phyloP scores from a whole-genome alignment of 2,888 invertebrate genomes.

The Tachina fera region DNA sequence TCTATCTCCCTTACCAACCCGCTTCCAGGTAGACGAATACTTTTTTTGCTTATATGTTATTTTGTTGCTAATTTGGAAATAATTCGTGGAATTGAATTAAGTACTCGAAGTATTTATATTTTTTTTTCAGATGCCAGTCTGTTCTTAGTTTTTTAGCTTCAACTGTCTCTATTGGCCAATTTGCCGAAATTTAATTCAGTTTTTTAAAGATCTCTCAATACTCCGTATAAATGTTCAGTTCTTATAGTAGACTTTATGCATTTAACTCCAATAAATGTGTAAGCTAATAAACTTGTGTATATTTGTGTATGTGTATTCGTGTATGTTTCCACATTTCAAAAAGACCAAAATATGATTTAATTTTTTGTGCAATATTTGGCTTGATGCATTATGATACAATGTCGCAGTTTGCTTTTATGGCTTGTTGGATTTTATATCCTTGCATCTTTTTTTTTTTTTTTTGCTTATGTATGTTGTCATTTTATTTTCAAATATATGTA shows the following conservation, averaged over 20 bases:
- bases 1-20: too few relatives aligned
- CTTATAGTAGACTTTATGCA: not conserved
- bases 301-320: too few relatives aligned
- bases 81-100: too few relatives aligned
- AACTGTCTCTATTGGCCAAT: too few relatives aligned
- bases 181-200: too few relatives aligned
- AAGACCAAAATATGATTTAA: slow-evolving; percentile 26
- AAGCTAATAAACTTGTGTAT: not conserved
- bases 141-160: too few relatives aligned
- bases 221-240: not conserved
- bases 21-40: too few relatives aligned
- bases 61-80: too few relatives aligned
- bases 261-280: slow-evolving; percentile 1
- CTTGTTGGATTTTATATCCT: slow-evolving; percentile 23
- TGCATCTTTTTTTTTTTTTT: not conserved
- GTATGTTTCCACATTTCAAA: not conserved
- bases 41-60: too few relatives aligned
- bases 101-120: too few relatives aligned
- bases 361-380: not conserved
- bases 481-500: not conserved
- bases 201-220: too few relatives aligned
- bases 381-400: slow-evolving; percentile 64
- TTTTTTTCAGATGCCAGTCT: too few relatives aligned
- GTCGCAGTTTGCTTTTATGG: slow-evolving; percentile 61
- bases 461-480: not conserved